Evolutionary conservation across 2,888 invertebrate species (phyloP).

Genomic region (Monopis laevigella): DNA sequence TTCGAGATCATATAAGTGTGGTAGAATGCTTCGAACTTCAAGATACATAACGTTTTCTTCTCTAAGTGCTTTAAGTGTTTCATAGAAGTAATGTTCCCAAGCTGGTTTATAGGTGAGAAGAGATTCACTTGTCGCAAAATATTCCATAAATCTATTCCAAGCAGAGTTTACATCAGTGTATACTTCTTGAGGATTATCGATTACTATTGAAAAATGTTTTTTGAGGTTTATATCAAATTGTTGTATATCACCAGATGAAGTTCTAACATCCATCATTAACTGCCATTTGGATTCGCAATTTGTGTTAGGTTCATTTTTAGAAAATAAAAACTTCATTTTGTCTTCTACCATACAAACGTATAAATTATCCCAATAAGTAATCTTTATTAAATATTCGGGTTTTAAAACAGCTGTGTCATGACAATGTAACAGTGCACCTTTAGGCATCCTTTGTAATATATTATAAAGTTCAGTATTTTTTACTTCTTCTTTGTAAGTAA

Average conservation of each 20-base stretch:
- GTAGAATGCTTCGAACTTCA: slow-evolving; percentile 72
- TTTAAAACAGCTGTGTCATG: slow-evolving; percentile 73
- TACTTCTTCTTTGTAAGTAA: slow-evolving; percentile 68
- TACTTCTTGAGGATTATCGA: slow-evolving; percentile 45
- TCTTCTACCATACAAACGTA: slow-evolving; percentile 56
- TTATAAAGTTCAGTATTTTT: slow-evolving; percentile 70
- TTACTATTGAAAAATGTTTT: slow-evolving; percentile 63
- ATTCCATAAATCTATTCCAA: slow-evolving; percentile 67
- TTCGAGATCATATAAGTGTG: slow-evolving; percentile 72
- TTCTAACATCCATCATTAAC: slow-evolving; percentile 53
- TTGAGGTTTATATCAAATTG: slow-evolving; percentile 64
- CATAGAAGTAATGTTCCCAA: slow-evolving; percentile 73
- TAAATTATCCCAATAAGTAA: slow-evolving; percentile 71
- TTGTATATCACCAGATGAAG: slow-evolving; percentile 44
- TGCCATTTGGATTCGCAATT: slow-evolving; percentile 50
- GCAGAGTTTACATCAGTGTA: slow-evolving; percentile 67
- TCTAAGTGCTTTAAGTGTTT: slow-evolving; percentile 68
- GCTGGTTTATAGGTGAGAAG: slow-evolving; percentile 71
- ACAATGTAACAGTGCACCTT: slow-evolving; percentile 76
- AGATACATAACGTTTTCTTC: slow-evolving; percentile 77
- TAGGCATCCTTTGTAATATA: slow-evolving; percentile 75
- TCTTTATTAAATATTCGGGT: slow-evolving; percentile 67
- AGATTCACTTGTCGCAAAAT: slow-evolving; percentile 60
- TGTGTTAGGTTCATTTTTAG: slow-evolving; percentile 27
- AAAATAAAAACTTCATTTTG: slow-evolving; percentile 35